phyloP scores from a whole-genome alignment of 2,888 invertebrate genomes.

The Macropis europaea region DNA sequence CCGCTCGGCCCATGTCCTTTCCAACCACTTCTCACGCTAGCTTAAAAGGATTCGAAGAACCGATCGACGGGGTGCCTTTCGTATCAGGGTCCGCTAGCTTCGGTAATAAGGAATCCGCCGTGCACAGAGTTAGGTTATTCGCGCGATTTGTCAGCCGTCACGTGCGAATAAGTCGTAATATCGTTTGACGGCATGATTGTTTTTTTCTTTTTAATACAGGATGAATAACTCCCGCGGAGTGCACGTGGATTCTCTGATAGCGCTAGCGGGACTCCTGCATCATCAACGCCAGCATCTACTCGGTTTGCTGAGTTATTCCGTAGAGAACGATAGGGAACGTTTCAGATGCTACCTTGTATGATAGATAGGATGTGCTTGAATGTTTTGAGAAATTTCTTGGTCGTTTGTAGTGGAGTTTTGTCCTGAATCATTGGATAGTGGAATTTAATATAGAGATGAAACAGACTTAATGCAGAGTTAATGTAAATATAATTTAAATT shows the following conservation, averaged over 20 bases:
- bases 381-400: no score
- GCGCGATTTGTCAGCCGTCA: slow-evolving; percentile 38
- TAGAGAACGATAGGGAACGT: background rate
- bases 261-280: background rate
- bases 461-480: no score
- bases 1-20: slow-evolving; percentile 40
- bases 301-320: slow-evolving; percentile 2
- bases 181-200: slow-evolving; percentile 6
- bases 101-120: background rate
- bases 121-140: background rate
- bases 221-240: background rate
- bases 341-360: no score
- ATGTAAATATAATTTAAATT: no score
- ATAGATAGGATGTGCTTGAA: no score
- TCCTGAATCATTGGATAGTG: no score
- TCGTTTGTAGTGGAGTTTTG: no score
- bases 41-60: slow-evolving; percentile 27
- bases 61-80: slow-evolving; percentile 33
- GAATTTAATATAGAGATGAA: no score
- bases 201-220: slow-evolving; percentile 4
- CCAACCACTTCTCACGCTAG: slow-evolving; percentile 54
- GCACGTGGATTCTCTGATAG: background rate
- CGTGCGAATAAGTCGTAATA: slow-evolving; percentile 40
- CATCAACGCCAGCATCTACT: background rate
- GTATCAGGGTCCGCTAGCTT: background rate